A percentile compares a stretch with the other conserved stretches of the same genome.
These are phyloP conservation scores for Clarias macrocephalus DNA, from an alignment of 2,113 vertebrate genomes.

Conservation along the genomic window DNA sequence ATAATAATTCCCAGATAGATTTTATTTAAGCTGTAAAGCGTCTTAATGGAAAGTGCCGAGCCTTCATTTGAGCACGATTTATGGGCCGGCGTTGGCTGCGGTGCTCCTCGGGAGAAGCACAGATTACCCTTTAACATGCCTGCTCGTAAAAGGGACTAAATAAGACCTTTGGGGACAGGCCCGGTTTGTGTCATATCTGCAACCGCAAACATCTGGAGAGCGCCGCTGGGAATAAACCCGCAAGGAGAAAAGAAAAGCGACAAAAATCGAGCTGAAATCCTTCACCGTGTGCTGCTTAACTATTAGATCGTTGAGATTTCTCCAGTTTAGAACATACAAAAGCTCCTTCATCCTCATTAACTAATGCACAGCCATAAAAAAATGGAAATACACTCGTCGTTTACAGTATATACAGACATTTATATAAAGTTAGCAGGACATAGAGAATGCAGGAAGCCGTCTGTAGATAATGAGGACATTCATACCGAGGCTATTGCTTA, in stretches of 20 bases:
- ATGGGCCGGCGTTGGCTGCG: slow-evolving; percentile 30
- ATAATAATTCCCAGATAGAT: slow-evolving; percentile 47
- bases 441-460: neutral
- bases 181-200: slow-evolving; percentile 42
- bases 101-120: slow-evolving; percentile 27
- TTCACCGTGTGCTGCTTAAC: neutral
- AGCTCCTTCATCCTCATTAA: neutral
- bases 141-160: slow-evolving; percentile 44
- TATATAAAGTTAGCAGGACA: neutral
- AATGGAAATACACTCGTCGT: no score
- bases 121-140: slow-evolving; percentile 43
- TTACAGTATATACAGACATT: no score
- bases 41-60: slow-evolving; percentile 45
- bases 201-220: slow-evolving; percentile 45
- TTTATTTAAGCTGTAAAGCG: slow-evolving; percentile 54
- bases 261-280: slow-evolving; percentile 7
- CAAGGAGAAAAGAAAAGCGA: no score
- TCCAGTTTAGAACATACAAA: neutral
- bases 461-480: neutral
- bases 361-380: neutral
- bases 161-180: slow-evolving; percentile 44
- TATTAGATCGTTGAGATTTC: slow-evolving; percentile 19
- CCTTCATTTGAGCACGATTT: slow-evolving; percentile 46
- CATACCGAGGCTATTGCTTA: neutral
- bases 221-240: slow-evolving; percentile 7